phyloP scores from a whole-genome alignment of 1,140 invertebrate genomes.

The Eupristina koningsbergeri region DNA sequence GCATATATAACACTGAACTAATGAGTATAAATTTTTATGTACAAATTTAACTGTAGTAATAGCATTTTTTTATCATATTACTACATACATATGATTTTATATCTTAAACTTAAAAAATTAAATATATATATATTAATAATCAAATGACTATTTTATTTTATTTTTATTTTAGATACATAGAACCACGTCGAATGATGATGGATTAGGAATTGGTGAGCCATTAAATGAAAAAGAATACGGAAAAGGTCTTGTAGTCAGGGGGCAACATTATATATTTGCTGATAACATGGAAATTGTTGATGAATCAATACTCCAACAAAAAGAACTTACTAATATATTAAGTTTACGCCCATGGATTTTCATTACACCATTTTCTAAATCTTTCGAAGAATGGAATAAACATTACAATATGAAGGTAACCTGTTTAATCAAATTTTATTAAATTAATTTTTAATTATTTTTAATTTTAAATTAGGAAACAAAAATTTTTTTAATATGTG shows the following conservation, averaged over 20 bases:
- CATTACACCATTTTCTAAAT: conserved; percentile 64
- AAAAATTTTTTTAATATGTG: too few species aligned
- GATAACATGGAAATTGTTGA: conserved; percentile 59
- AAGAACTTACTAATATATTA: conserved; percentile 60
- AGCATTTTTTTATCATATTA: too few species aligned
- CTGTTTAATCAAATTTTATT: background rate
- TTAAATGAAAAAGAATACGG: conserved; percentile 89
- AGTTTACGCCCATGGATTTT: conserved; percentile 71
- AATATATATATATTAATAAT: too few species aligned
- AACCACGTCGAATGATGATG: conserved; percentile 89
- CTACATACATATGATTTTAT: too few species aligned
- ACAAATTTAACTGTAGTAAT: too few species aligned
- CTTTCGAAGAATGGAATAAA: conserved; percentile 69
- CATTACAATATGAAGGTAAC: conserved; percentile 68
- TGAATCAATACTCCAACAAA: conserved; percentile 59
- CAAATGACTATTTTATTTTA: too few species aligned
- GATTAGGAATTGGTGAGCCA: conserved; percentile 93
- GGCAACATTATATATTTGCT: conserved; percentile 80
- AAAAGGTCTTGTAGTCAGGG: conserved; percentile 86
- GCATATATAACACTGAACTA: too few species aligned
- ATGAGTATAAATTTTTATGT: too few species aligned
- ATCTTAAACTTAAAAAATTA: too few species aligned
- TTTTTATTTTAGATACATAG: conserved; percentile 83
- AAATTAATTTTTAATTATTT: background rate
- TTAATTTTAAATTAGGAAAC: too few species aligned